Base-by-base conservation (phyloP, 2,797 vertebrate genomes). In the Typhlichthys subterraneus region DNA sequence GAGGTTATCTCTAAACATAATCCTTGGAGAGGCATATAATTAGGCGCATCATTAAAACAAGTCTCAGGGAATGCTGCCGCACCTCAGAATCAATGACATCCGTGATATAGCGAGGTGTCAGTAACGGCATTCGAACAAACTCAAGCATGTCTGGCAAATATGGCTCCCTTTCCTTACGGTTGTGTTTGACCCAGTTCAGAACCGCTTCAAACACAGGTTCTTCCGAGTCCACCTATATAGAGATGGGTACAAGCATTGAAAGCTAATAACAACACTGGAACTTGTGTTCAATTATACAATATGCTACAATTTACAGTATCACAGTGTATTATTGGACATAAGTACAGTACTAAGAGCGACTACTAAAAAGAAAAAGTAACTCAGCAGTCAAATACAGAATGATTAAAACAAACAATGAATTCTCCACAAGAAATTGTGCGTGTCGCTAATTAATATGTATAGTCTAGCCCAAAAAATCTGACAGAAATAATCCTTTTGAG, bases 51-150 rank as follows among this genome's bases (percentile, higher is more conserved):
- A 79, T 72, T 69, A 65, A 46, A 57, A 63, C 46, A 59, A 50
- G 8, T 29, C 17, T 6, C 33, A 4, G 64, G 5, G 65, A 53
- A 75, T 68, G 4, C 38, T 31, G 23, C 53, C 84, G 86, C 87
- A 99, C 97, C 97, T 99, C 97, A 0, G 95, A 91, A 76, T 99
- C 97, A 15, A 99, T 98, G 80, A 99, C 95, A 19, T 99, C 97
- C 0, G 97, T 99, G 82, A 99, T 98, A 89, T 98, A 99, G 79
- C 97, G 94, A 0, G 97, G 97, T 0, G 97, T 99, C 72, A 99
- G 94, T 23, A 99, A 93, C 0, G 97, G 97, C 96, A 99, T 93
- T 17, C 97, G 94, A 33, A 99, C 97, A 6, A 96, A 97, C 87
- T 97, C 96, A 1, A 99, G 92, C 91, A 99, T 94, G 73, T 96